Evolutionary conservation across 2,888 invertebrate genomes (phyloP).

Genomic region (Dryomyza anilis): DNA sequence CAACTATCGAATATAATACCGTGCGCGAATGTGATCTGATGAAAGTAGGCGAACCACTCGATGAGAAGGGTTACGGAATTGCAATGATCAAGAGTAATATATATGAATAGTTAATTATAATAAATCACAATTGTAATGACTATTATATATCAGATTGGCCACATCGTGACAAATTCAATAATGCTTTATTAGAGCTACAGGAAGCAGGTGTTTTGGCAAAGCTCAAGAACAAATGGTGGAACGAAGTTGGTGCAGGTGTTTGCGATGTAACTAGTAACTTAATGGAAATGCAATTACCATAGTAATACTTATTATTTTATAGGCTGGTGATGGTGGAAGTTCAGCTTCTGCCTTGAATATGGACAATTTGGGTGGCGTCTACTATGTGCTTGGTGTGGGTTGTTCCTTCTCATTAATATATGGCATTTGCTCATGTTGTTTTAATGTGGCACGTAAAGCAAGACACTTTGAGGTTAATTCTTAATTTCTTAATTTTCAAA

Average conservation of each 20-base stretch:
- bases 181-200: slow-evolving; percentile 82
- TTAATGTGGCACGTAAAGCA: slow-evolving; percentile 50
- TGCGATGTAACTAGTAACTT: slow-evolving; percentile 67
- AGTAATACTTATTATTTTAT: background rate
- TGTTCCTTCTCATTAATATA: slow-evolving; percentile 49
- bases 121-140: too few relatives aligned
- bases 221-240: slow-evolving; percentile 90
- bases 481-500: background rate
- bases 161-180: slow-evolving; percentile 77
- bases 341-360: slow-evolving; percentile 63
- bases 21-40: slow-evolving; percentile 70
- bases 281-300: background rate
- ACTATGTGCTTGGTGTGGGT: slow-evolving; percentile 66
- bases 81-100: slow-evolving; percentile 70
- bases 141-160: slow-evolving; percentile 56
- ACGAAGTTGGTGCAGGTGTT: slow-evolving; percentile 77
- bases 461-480: slow-evolving; percentile 51
- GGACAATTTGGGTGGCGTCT: slow-evolving; percentile 70
- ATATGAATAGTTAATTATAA: background rate
- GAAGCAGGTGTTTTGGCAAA: slow-evolving; percentile 78
- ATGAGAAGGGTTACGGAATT: slow-evolving; percentile 77
- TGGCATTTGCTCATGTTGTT: slow-evolving; percentile 51
- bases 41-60: slow-evolving; percentile 68
- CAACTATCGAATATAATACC: slow-evolving; percentile 74
- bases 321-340: slow-evolving; percentile 43